Evolutionary conservation across 2,888 invertebrate genomes (phyloP).

Genomic region (Leucophora obtusa): DNA sequence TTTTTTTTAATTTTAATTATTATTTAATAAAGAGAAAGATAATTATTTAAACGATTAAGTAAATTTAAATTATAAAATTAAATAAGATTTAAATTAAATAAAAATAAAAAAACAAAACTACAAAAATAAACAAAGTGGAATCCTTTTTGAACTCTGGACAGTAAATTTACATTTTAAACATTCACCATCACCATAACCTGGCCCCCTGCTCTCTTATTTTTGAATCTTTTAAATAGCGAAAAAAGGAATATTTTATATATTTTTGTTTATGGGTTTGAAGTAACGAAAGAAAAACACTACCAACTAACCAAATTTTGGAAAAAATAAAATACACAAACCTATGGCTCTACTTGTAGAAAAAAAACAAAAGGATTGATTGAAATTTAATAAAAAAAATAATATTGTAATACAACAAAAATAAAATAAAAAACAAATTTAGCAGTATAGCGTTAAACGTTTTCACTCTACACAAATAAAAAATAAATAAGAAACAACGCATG

Average conservation of each 20-base stretch:
- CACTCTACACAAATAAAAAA: slow-evolving; percentile 47
- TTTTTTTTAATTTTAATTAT: slow-evolving; percentile 77
- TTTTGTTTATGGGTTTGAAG: neutral
- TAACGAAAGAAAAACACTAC: neutral
- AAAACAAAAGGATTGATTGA: slow-evolving; percentile 9
- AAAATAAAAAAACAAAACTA: slow-evolving; percentile 65
- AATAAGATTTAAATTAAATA: slow-evolving; percentile 72
- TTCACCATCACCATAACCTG: slow-evolving; percentile 3
- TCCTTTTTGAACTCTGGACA: neutral
- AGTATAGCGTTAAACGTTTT: slow-evolving; percentile 50
- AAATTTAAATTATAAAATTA: slow-evolving; percentile 78
- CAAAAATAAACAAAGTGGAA: slow-evolving; percentile 62
- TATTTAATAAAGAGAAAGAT: slow-evolving; percentile 76
- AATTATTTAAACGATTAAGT: slow-evolving; percentile 79
- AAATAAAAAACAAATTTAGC: slow-evolving; percentile 19
- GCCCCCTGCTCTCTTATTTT: slow-evolving; percentile 14
- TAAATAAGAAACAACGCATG: slow-evolving; percentile 54
- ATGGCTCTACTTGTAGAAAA: slow-evolving; percentile 19
- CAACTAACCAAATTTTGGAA: neutral
- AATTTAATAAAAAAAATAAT: slow-evolving; percentile 10
- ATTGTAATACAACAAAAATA: slow-evolving; percentile 36
- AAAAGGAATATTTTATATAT: neutral
- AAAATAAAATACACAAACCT: neutral
- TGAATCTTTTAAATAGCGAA: neutral
- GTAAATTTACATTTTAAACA: slow-evolving; percentile 7